Evolutionary conservation across 2,797 vertebrate genomes (phyloP), one percentile per base, ranked within the genome.

Genomic region (Ispidina picta): DNA sequence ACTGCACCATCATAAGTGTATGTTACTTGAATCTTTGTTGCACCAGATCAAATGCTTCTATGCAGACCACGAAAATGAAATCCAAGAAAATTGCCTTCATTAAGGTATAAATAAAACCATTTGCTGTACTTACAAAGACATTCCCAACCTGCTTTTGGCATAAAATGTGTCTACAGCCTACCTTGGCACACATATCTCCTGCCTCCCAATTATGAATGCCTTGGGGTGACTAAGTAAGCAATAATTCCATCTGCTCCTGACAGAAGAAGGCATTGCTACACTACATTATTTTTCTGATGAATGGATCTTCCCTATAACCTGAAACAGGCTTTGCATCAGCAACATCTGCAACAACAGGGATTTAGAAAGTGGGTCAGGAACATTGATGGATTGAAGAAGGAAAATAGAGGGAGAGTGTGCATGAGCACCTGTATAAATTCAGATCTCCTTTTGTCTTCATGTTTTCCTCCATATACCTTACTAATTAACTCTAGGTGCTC

Each of bases 201-300:
- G 62, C 73, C 43, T 96, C 81, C 93, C 80, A 93, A 92, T 97
- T 96, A 96, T 63, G 79, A 95, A 96, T 93, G 95, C 92, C 92
- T 96, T 91, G 76, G 88, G 83, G 85, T 96, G 91, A 82, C 75
- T 88, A 89, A 92, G 72, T 86, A 96, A 95, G 92, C 91, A 91
- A 92, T 96, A 96, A 95, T 81, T 96, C 95, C 93, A 96, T 88
- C 89, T 96, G 88, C 64, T 96, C 48, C 81, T 91, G 93, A 95
- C 91, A 93, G 91, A 94, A 90, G 93, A 95, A 25, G 86, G 81
- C 66, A 71, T 37, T 90, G 70, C 93, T 74, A 60, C 64, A 85
- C 91, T 93, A 90, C 81, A 88, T 96, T 95, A 94, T 92, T 90
- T 89, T 90, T 89, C 90, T 97, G 95, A 96, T 94, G 64, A 93